These are phyloP conservation scores for Bovichtus variegatus DNA, from an alignment of 2,797 vertebrate genomes.

Conservation along the genomic window DNA sequence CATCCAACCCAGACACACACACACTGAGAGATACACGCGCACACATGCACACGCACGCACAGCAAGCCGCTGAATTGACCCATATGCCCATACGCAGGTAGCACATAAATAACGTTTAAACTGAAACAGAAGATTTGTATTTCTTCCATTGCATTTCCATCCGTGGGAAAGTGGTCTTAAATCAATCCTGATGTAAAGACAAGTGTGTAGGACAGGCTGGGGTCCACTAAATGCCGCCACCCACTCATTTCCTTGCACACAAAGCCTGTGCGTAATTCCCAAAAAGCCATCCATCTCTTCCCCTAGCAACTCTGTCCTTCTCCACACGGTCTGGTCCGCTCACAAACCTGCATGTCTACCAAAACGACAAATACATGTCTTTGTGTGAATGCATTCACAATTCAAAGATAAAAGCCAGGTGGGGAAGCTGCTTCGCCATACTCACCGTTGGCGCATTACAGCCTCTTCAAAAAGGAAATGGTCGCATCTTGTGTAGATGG, in stretches of 20 bases:
- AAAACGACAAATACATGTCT: slow-evolving; percentile 45
- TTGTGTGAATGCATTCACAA: slow-evolving; percentile 32
- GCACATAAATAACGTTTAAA: slow-evolving; percentile 50
- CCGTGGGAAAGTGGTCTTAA: slow-evolving; percentile 73
- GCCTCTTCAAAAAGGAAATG: slow-evolving; percentile 56
- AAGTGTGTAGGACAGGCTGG: slow-evolving; percentile 73
- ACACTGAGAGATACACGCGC: slow-evolving; percentile 34
- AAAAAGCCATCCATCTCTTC: slow-evolving; percentile 76
- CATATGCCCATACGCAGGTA: slow-evolving; percentile 59
- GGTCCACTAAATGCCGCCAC: slow-evolving; percentile 87
- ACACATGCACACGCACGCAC: slow-evolving; percentile 39
- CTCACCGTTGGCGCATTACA: slow-evolving; percentile 73
- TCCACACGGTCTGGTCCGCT: slow-evolving; percentile 43
- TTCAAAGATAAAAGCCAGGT: slow-evolving; percentile 63
- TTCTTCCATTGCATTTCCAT: slow-evolving; percentile 51
- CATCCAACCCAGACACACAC: slow-evolving; percentile 60
- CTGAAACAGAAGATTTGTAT: slow-evolving; percentile 42
- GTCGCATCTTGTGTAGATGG: slow-evolving; percentile 55
- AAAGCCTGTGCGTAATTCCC: slow-evolving; percentile 86
- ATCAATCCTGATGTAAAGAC: slow-evolving; percentile 71
- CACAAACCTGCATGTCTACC: slow-evolving; percentile 39
- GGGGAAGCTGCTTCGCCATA: slow-evolving; percentile 51
- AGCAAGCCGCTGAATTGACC: slow-evolving; percentile 65
- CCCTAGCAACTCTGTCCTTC: slow-evolving; percentile 66
- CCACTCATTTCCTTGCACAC: slow-evolving; percentile 91